Evolutionary conservation across 2,797 vertebrate genomes (phyloP).

Genomic region (Naso thynnoides): DNA sequence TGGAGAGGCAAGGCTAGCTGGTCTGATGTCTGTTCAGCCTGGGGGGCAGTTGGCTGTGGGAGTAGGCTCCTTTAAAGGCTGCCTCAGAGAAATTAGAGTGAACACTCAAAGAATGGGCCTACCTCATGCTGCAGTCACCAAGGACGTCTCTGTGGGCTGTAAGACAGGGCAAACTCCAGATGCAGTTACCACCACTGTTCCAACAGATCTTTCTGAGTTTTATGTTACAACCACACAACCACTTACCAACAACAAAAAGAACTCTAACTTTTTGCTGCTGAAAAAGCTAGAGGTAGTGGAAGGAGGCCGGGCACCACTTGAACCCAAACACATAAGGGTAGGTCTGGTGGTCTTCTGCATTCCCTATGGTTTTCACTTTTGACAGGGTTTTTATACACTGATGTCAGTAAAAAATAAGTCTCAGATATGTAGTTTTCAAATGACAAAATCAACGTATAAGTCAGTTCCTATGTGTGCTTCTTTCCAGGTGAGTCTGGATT

Average conservation of each 20-base stretch:
- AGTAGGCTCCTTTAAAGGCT: slow-evolving; percentile 90
- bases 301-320: slow-evolving; percentile 85
- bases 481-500: slow-evolving; percentile 85
- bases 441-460: not conserved
- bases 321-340: slow-evolving; percentile 89
- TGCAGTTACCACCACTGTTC: slow-evolving; percentile 17
- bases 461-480: slow-evolving; percentile 1
- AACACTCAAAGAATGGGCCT: slow-evolving; percentile 86
- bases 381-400: not conserved
- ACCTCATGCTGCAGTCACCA: slow-evolving; percentile 86
- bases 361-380: not conserved
- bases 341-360: not conserved
- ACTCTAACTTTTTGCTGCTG: slow-evolving; percentile 80
- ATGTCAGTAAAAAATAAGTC: not conserved
- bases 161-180: slow-evolving; percentile 57
- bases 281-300: slow-evolving; percentile 88
- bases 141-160: slow-evolving; percentile 90
- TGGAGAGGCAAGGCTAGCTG: slow-evolving; percentile 75
- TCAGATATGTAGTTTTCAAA: not conserved
- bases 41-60: slow-evolving; percentile 75
- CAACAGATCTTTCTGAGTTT: slow-evolving; percentile 35
- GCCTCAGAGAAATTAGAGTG: slow-evolving; percentile 85
- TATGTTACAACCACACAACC: slow-evolving; percentile 45
- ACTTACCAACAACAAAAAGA: slow-evolving; percentile 46
- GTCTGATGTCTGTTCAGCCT: slow-evolving; percentile 71